Base-by-base conservation (phyloP, 2,113 vertebrate genomes). In the Phalacrocorax brasilianus region DNA sequence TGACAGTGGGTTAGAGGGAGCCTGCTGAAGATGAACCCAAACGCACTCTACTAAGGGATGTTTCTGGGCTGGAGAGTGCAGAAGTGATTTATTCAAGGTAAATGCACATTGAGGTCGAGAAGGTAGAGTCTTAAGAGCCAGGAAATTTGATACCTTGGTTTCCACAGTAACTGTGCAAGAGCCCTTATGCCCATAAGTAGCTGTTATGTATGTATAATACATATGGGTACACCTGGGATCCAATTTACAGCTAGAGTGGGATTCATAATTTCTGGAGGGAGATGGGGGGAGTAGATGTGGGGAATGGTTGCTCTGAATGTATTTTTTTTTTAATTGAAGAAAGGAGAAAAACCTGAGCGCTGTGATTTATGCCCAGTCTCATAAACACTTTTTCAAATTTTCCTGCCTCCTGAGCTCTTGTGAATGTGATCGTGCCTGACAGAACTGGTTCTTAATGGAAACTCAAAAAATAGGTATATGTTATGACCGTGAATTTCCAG, bases 151-250 rank as follows among this genome's bases (percentile, higher is more conserved):
- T 96, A 55, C 89, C 62, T 91, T 91, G 2, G 94, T 97, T 97
- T 96, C 96, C 93, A 96, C 96, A 96, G 95, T 94, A 97, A 96
- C 96, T 83, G 75, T 93, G 90, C 83, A 62, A 86, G 88, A 92
- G 73, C 83, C 58, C 84, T 93, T 88, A 50, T 85, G 73, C 49
- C 96, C 79, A 49, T 88, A 85, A 93, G 91, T 95, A 91, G 90
- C 82, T 93, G 88, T 81, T 92, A 91, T 59, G 73, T 96, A 38
- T 86, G 70, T 94, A 88, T 90, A 81, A 75, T 92, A 89, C 75
- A 40, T 85, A 68, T 82, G 52, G 40, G 23, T 81, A 81, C 92
- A 68, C 83, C 83, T 95, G 93, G 85, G 91, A 91, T 63, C 85
- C 76, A 91, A 78, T 92, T 93, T 94, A 94, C 58, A 87, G 76